phyloP scores from a whole-genome alignment of 2,797 vertebrate species.

The Delichon dasypus region DNA sequence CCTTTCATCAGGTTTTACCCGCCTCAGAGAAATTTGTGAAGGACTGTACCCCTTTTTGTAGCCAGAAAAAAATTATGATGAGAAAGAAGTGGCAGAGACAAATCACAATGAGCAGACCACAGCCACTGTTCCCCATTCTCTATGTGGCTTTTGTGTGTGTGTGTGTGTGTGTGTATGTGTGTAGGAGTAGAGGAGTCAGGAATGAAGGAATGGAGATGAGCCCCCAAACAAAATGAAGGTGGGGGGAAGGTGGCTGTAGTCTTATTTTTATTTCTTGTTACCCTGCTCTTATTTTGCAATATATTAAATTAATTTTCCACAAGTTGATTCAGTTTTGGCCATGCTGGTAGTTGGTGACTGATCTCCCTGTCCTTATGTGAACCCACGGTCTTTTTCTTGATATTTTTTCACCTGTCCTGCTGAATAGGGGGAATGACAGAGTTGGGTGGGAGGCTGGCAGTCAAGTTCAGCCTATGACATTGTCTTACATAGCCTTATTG shows the following conservation, averaged over 20 bases:
- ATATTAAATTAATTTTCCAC: background rate
- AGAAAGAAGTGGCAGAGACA: background rate
- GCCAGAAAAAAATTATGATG: background rate
- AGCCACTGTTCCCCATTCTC: background rate
- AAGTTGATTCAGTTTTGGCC: background rate
- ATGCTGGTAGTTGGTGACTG: background rate
- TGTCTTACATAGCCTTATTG: background rate
- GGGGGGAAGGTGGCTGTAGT: background rate
- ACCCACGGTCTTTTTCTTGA: background rate
- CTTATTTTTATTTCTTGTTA: background rate
- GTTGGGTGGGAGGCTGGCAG: background rate
- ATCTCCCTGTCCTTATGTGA: background rate
- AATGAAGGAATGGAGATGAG: background rate
- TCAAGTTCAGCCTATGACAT: background rate
- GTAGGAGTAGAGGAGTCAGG: background rate
- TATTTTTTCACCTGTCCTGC: background rate
- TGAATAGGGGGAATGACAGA: background rate
- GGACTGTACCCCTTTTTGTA: too few species aligned
- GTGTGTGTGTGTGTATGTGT: rapidly evolving
- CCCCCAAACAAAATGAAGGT: background rate
- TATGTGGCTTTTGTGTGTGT: rapidly evolving
- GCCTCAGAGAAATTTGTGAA: background rate
- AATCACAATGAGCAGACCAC: rapidly evolving
- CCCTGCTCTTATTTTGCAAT: background rate
- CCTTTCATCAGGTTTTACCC: background rate